Evolutionary conservation across 2,888 invertebrate species (phyloP).

Genomic region (Spisula solida): DNA sequence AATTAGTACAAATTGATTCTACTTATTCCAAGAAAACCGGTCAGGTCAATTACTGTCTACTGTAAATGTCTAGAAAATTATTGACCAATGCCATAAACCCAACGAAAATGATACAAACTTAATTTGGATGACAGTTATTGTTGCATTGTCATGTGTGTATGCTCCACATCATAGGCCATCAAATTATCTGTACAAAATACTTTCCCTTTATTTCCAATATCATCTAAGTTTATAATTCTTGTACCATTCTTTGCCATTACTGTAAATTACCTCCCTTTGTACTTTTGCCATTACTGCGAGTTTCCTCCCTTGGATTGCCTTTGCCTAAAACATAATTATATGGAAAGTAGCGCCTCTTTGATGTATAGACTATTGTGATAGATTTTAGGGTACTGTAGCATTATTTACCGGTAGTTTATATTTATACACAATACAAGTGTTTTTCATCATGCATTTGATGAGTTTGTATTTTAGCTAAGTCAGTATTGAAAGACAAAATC

Average conservation of each 20-base stretch:
- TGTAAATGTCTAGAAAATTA: too few relatives aligned
- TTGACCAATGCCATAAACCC: too few relatives aligned
- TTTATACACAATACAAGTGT: constrained; percentile 22
- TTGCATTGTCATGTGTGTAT: neutral
- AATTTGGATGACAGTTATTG: neutral
- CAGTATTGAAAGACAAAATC: constrained; percentile 35
- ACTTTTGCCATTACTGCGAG: neutral
- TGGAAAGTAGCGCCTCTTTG: constrained; percentile 4
- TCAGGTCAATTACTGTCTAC: too few relatives aligned
- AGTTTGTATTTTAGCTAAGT: constrained; percentile 42
- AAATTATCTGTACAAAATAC: neutral
- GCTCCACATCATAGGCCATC: neutral
- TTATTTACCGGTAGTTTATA: constrained; percentile 26
- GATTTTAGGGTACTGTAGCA: constrained; percentile 42
- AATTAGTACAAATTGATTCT: too few relatives aligned
- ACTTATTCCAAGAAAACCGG: too few relatives aligned
- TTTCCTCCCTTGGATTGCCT: neutral
- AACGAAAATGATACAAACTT: too few relatives aligned
- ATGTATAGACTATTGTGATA: constrained; percentile 47
- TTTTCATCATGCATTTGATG: constrained; percentile 15
- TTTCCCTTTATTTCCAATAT: too few relatives aligned
- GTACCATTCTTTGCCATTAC: neutral
- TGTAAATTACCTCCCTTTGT: neutral
- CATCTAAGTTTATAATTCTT: too few relatives aligned
- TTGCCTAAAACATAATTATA: neutral